Evolutionary conservation across 2,888 invertebrate genomes (phyloP), one percentile per base, ranked within the genome.

Genomic region (Parnassius mnemosyne): DNA sequence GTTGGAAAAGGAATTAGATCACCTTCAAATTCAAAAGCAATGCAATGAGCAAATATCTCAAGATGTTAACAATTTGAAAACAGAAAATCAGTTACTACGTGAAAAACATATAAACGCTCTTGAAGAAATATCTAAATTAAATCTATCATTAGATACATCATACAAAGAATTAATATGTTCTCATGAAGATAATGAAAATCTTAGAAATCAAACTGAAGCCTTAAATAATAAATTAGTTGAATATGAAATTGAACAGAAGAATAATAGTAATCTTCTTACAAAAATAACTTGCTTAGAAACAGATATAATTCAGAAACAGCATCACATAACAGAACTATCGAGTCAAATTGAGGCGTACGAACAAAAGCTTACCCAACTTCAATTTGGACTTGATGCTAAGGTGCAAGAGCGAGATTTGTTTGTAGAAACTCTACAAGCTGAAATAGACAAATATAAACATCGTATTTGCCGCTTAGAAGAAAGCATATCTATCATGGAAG

Each of bases 361-460:
- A 65, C 80, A 85, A 73, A 81, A 81, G 68, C 76, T 87, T 62
- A 83, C 73, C 67, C 91, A 88, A 76, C 75, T 84, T 51, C 83
- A 84, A 68, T 87, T 81, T 75, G 92, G 92, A 3, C 86, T 93
- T 58, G 93, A 95, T 66, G 94, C 94, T 2, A 96, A 96, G 83
- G 80, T 96, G 11, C 95, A 95, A 77, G 96, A 96, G 79, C 90
- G 95, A 65, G 94, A 95, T 76, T 90, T 95, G 55, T 95, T 94
- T 66, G 94, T 96, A 61, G 96, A 96, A 80, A 94, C 93, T 49
- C 85, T 96, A 63, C 95, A 96, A 79, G 82, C 90, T 42, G 95
- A 96, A 73, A 90, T 95, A 57, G 84, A 80, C 3, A 93, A 94
- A 71, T 93, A 94, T 61, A 94, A 94, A 70, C 93, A 92, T 9